Base-by-base conservation (phyloP, 2,888 invertebrate genomes). In the Hydriomena furcata region DNA sequence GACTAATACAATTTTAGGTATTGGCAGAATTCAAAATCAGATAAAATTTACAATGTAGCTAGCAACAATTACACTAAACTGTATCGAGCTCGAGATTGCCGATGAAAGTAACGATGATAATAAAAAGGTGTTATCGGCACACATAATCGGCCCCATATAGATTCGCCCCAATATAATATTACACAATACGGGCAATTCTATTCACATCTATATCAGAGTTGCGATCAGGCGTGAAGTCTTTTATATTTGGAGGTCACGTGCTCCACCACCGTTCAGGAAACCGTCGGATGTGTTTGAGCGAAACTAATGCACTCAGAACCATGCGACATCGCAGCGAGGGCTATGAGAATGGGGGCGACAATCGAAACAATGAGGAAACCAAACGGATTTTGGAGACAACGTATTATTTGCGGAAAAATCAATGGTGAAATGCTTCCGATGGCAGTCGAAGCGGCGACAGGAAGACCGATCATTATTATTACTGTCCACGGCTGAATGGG, bases 351-450 rank as follows among this genome's bases (percentile, higher is more conserved):
- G 60, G 55, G 67, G 73, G 71, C 64, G 66, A 66, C 61, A 62
- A 61, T 61, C 65, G 55, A 74, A 71, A 73, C 74, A 76, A 74
- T 69, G 61, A 59, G 49, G 59, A 61, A 63, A 65, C 57, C 61
- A 62, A 66, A 64, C 59, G 64, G 59, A 71, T 71, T 79, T 76
- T 65, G 68, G 73, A 73, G 74, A 75, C 73, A 74, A 64, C 73
- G 67, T 77, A 84, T 82, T 84, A 84, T 87, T 86, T 87, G 82
- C 84, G 88, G 89, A 88, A 87, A 88, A 90, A 89, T 88, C 85
- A 86, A 89, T 87, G 86, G 82, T 65, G 74, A 78, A 82, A 76
- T 61, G 80, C 68, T 87, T 87, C 89, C 89, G 83, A 78, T 77
- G 72, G 73, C 70, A 72, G 70, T 57, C 57, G 58, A 47, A 74